Conservation (phyloP, 1,140 invertebrate species). For the Chironomus tepperi region DNA sequence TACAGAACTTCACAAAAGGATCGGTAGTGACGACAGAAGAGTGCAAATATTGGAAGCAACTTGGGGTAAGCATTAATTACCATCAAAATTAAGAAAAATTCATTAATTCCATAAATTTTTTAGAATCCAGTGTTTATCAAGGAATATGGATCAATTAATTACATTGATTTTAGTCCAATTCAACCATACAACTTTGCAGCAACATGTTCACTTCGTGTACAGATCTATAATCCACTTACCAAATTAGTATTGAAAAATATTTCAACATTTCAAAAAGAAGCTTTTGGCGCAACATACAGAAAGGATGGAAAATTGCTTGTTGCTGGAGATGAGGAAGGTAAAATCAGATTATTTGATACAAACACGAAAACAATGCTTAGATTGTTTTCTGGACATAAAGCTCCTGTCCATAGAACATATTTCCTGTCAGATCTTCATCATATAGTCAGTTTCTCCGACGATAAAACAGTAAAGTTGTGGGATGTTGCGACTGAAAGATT, state of each 20-base stretch:
- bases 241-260: constrained; percentile 76
- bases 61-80: constrained; percentile 25
- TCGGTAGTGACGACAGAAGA: constrained; percentile 20
- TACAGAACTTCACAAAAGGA: constrained; percentile 18
- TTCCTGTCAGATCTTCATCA: constrained; percentile 72
- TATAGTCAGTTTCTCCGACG: constrained; percentile 86
- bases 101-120: constrained; percentile 35
- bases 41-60: constrained; percentile 24
- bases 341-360: constrained; percentile 82
- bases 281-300: constrained; percentile 78
- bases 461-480: constrained; percentile 82
- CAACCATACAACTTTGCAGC: constrained; percentile 84
- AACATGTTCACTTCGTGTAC: constrained; percentile 81
- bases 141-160: constrained; percentile 85
- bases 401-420: constrained; percentile 67
- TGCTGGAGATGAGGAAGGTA: constrained; percentile 80
- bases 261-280: constrained; percentile 74
- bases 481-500: constrained; percentile 77
- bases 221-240: constrained; percentile 84
- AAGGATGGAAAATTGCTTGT: constrained; percentile 76
- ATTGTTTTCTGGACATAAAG: constrained; percentile 47
- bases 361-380: constrained; percentile 66
- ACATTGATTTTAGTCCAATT: constrained; percentile 79
- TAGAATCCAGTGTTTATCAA: constrained; percentile 81
- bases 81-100: constrained; percentile 27